Base-by-base conservation (phyloP, 2,888 invertebrate genomes). In the Sepioteuthis lessoniana region DNA sequence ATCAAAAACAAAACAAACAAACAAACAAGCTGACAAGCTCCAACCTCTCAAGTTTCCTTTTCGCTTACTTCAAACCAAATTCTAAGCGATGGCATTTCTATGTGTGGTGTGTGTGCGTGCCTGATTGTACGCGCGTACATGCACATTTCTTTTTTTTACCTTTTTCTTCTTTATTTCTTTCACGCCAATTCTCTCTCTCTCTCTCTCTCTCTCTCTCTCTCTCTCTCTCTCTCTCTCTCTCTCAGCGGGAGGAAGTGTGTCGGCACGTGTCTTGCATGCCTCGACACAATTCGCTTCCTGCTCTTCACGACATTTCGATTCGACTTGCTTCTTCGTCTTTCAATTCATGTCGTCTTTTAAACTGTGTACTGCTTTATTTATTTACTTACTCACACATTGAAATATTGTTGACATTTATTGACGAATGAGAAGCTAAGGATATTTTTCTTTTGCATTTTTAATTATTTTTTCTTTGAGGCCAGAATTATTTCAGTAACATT, bases 241-340 rank as follows among this genome's bases (percentile, higher is more conserved):
- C 50, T 50, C 50, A 19, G 76, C 76, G 76, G 76, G 76, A 76
- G n/a, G 76, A 76, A n/a, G 31, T n/a, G 76, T 76, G 76, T n/a
- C 76, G 76, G 76, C 76, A 76, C 76, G 76, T 76, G 76, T n/a
- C 76, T 76, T 76, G 76, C 76, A 76, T 76, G 76, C 76, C 76
- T 76, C n/a, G 76, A 76, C 76, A 31, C n/a, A n/a, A n/a, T n/a
- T 76, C 31, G 76, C n/a, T 76, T 76, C 76, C 76, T 76, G 76
- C 76, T 76, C 76, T 76, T n/a, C 31, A 76, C 76, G 76, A 76
- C 76, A 76, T 76, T 76, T 50, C 50, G 3, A 50, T 50, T 50
- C 21, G 50, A 50, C 50, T 50, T 19, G 46, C n/a, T n/a, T n/a
- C n/a, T n/a, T n/a, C n/a, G n/a, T n/a, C n/a, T n/a, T n/a, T n/a